Evolutionary conservation across 1,140 invertebrate genomes (phyloP), one percentile per base, ranked within the genome.

Genomic region (Drosophila burlai): DNA sequence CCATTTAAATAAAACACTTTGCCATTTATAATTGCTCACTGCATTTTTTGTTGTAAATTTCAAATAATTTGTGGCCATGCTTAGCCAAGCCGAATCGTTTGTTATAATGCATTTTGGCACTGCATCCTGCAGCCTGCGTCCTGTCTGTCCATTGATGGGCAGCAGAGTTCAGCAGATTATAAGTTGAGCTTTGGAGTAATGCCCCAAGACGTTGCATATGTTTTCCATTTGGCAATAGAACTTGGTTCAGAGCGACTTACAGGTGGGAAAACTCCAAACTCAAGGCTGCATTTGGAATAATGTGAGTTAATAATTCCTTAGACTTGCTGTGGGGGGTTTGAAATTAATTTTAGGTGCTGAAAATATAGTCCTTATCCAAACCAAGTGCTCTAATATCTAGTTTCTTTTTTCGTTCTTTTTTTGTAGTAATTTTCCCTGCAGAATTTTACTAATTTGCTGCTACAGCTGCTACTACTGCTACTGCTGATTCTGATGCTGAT

Each of bases 1-100:
- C 69, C 66, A 71, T 66, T 64, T 75, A 75, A 76, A 76, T 65
- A 65, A 71, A 76, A 58, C 61, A 65, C 50, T 64, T 71, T 72
- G 52, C 61, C 58, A 75, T 75, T 72, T 72, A 68, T 68, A 69
- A 65, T 45, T 45, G 10, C 16, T 42, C 43, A 9, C 4, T 63
- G 29, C 10, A 31, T 64, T 67, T 65, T 67, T 26, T 26, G 26
- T 26, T 71, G 63, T 38, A 45, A 36, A 29, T 46, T 36, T 52
- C 42, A 15, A 47, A 67, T 64, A 64, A 67, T 67, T 64, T 65
- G 59, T 64, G 64, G 60, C 64, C 64, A 68, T 68, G 67, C 67
- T 71, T 16, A 68, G 67, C 49, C 64, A 38, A 71, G 38, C 67
- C 18, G 62, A 71, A 67, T 46, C 62, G 36, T 66, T 66, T 45